Conservation (phyloP, 2,888 invertebrate genomes). For the Drosophila neonasuta region DNA sequence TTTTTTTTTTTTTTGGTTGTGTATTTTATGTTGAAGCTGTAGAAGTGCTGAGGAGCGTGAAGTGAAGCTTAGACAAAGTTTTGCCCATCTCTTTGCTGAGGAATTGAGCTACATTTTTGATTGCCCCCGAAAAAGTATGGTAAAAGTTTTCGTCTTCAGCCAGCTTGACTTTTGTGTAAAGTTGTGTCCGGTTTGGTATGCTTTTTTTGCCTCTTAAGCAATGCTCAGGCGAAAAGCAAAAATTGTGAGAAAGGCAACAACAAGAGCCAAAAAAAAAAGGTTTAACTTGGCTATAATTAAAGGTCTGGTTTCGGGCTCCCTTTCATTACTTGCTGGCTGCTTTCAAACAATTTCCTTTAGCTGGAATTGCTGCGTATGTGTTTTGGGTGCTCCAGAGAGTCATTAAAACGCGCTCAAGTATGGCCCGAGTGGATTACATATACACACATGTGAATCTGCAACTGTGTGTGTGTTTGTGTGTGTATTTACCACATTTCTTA, state of each 20-base stretch:
- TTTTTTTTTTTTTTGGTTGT: slow-evolving; percentile 7
- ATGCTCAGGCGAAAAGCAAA: slow-evolving; percentile 24
- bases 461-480: slow-evolving; percentile 3
- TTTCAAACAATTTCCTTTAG: slow-evolving; percentile 26
- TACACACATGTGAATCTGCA: not conserved
- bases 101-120: slow-evolving; percentile 57
- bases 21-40: slow-evolving; percentile 3
- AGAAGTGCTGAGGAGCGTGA: slow-evolving; percentile 14
- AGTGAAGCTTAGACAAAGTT: slow-evolving; percentile 40
- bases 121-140: slow-evolving; percentile 53
- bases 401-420: slow-evolving; percentile 68
- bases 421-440: slow-evolving; percentile 28
- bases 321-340: slow-evolving; percentile 47
- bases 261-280: slow-evolving; percentile 34
- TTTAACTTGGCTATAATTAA: slow-evolving; percentile 68
- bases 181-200: slow-evolving; percentile 14
- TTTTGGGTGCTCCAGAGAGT: slow-evolving; percentile 65
- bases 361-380: slow-evolving; percentile 49
- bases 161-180: slow-evolving; percentile 37
- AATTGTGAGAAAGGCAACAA: not conserved
- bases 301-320: slow-evolving; percentile 33
- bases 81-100: slow-evolving; percentile 26
- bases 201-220: slow-evolving; percentile 22
- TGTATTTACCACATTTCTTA: slow-evolving; percentile 32
- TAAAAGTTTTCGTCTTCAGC: slow-evolving; percentile 41